Percentiles rank a stretch among this genome's conserved stretches.
phyloP scores from a whole-genome alignment of 2,113 vertebrate species.

The Kryptolebias marmoratus region DNA sequence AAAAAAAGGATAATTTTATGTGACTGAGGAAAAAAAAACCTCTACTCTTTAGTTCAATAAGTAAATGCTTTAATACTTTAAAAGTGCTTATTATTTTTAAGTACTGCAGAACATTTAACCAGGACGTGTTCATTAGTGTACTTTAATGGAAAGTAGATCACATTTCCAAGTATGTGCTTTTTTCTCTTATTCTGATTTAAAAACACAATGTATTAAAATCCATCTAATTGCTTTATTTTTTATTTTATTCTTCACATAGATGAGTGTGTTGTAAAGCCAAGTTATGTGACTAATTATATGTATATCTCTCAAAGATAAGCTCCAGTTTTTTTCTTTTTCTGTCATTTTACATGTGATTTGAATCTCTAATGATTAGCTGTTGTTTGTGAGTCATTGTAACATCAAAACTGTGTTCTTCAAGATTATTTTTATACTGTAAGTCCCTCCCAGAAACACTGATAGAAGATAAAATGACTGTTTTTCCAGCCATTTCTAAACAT shows the following conservation, averaged over 20 bases:
- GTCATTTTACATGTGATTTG: not conserved
- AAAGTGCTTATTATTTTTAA: too few relatives aligned
- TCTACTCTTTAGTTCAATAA: too few relatives aligned
- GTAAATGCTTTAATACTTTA: too few relatives aligned
- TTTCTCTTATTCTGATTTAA: not conserved
- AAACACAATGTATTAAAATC: not conserved
- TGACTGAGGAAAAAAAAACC: not conserved
- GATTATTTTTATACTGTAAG: not conserved
- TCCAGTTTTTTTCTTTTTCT: conserved; percentile 4
- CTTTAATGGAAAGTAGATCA: too few relatives aligned
- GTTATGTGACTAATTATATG: conserved; percentile 1
- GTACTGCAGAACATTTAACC: too few relatives aligned
- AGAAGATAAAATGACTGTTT: conserved; percentile 1
- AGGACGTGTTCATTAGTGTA: too few relatives aligned
- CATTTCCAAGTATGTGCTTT: too few relatives aligned
- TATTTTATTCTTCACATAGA: conserved; percentile 7
- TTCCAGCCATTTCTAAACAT: not conserved
- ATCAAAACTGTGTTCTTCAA: not conserved
- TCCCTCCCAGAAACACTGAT: not conserved
- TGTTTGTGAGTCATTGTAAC: not conserved
- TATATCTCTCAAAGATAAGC: conserved; percentile 16
- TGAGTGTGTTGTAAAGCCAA: not conserved
- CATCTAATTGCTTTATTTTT: not conserved
- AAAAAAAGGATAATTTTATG: not conserved
- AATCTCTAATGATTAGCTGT: not conserved